These are phyloP conservation scores for Apteryx owenii DNA, from an alignment of 2,113 vertebrate species.

Conservation along the genomic window DNA sequence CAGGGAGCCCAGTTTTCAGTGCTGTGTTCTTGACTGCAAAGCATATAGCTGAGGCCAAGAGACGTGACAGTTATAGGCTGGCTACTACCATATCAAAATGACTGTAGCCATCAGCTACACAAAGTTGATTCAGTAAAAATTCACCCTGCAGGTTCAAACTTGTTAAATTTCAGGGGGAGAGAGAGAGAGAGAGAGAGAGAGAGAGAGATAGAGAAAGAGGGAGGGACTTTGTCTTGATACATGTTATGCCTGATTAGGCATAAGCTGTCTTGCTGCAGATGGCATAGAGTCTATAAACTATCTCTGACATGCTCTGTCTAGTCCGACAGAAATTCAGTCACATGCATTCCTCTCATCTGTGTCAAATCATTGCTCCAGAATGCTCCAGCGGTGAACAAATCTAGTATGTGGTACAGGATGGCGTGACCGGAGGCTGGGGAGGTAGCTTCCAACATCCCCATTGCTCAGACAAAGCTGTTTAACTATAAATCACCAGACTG, in stretches of 20 bases:
- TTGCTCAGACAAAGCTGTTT: neutral
- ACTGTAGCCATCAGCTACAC: neutral
- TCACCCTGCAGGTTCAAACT: neutral
- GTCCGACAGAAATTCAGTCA: neutral
- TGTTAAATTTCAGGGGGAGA: neutral
- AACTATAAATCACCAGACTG: neutral
- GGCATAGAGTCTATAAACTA: neutral
- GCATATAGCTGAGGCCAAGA: neutral
- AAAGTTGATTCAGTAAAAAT: neutral
- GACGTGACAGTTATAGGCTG: neutral
- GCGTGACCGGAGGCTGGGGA: neutral
- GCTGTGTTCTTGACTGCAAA: neutral
- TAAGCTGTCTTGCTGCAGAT: neutral
- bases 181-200: neutral
- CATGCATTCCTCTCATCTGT: neutral
- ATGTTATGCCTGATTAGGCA: neutral
- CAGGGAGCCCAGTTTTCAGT: neutral
- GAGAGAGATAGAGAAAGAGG: neutral
- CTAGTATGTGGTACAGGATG: neutral
- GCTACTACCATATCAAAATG: neutral
- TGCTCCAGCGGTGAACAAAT: neutral
- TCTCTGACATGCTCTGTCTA: neutral
- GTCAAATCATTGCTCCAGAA: neutral
- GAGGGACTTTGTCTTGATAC: neutral
- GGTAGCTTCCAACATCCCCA: neutral